Percentiles rank a stretch among this genome's conserved stretches.
Evolutionary conservation across 2,797 vertebrate genomes (phyloP).

Genomic region (Propithecus deckenii): DNA sequence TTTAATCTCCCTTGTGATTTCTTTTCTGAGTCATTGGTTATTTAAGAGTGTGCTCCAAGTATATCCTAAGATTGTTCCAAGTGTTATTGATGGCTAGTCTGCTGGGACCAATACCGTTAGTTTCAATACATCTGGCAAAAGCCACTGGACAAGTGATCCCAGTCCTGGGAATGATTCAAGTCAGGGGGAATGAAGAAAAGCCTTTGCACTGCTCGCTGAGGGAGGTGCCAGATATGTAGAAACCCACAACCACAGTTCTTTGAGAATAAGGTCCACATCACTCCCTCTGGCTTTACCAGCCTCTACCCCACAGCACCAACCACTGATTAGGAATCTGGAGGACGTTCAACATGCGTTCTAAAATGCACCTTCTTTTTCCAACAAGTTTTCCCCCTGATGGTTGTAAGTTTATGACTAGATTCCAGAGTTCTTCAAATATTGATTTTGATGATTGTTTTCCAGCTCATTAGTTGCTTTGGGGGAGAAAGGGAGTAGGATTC

Average conservation of each 20-base stretch:
- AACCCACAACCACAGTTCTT: not conserved
- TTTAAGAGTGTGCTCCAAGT: not conserved
- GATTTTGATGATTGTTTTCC: not conserved
- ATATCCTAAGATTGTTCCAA: not conserved
- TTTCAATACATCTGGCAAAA: not conserved
- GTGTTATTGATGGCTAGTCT: not conserved
- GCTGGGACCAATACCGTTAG: not conserved
- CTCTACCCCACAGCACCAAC: not conserved
- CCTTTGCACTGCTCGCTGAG: not conserved
- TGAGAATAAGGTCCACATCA: not conserved
- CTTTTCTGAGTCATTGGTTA: not conserved
- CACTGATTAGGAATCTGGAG: not conserved
- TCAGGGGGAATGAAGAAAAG: not conserved
- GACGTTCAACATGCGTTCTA: no score
- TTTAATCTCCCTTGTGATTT: not conserved
- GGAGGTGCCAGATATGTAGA: no score
- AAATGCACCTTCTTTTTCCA: not conserved
- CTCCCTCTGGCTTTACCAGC: not conserved
- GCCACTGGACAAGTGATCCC: not conserved
- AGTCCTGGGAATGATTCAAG: rapidly evolving
- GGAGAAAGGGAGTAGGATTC: not conserved
- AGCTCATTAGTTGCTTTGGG: not conserved
- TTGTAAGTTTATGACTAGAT: not conserved
- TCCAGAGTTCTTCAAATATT: not conserved
- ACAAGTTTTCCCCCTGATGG: rapidly evolving